Evolutionary conservation across 2,888 invertebrate species (phyloP).

Genomic region (Elysia crispata): DNA sequence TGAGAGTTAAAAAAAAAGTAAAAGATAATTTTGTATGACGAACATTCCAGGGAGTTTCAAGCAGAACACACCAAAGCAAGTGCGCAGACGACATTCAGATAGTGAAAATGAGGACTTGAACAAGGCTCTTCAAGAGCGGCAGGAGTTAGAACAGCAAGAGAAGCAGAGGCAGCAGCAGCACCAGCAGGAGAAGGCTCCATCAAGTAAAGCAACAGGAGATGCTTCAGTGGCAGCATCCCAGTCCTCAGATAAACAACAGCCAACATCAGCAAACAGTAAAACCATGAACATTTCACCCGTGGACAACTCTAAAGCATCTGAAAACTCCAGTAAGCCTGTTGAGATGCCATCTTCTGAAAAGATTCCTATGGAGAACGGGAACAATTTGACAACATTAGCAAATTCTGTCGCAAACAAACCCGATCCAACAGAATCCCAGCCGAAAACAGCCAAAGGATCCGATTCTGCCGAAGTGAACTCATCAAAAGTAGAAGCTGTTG

Average conservation of each 20-base stretch:
- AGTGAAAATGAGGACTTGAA: constrained; percentile 62
- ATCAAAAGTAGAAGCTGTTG: constrained; percentile 46
- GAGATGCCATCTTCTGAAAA: background rate
- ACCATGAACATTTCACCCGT: too few species aligned
- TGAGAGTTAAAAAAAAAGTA: too few species aligned
- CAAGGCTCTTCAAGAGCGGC: constrained; percentile 47
- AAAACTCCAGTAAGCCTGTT: background rate
- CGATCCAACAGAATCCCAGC: background rate
- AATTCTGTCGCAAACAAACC: background rate
- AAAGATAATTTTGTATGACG: background rate
- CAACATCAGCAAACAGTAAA: background rate
- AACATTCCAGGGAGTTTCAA: constrained; percentile 62
- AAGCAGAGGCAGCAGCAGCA: constrained; percentile 7
- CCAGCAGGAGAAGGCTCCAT: background rate
- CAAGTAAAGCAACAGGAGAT: constrained; percentile 30
- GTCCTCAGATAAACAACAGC: background rate
- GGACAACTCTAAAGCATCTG: background rate
- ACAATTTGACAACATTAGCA: background rate
- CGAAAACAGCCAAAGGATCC: background rate
- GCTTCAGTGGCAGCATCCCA: constrained; percentile 35
- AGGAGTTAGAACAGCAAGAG: constrained; percentile 37
- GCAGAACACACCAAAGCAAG: constrained; percentile 71
- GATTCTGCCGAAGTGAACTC: background rate
- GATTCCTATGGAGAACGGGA: background rate
- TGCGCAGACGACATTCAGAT: constrained; percentile 72